phyloP scores from a whole-genome alignment of 2,113 vertebrate species.

The Puffinus mauretanicus region DNA sequence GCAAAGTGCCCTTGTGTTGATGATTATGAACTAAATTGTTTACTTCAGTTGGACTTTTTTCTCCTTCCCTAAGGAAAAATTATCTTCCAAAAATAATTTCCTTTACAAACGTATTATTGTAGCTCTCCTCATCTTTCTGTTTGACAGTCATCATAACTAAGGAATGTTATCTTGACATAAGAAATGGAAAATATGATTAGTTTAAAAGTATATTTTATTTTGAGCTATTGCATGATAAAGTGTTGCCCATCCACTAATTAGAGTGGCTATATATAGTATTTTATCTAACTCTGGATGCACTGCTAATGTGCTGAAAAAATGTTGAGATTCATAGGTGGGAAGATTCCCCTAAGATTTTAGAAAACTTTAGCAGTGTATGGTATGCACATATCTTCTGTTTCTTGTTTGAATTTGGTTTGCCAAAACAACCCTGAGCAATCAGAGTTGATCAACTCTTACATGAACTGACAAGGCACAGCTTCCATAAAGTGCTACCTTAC shows the following conservation, averaged over 20 bases:
- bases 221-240: neutral
- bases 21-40: constrained; percentile 35
- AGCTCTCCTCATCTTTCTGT: neutral
- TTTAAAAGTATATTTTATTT: neutral
- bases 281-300: neutral
- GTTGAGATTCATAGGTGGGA: neutral
- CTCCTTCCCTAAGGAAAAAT: constrained; percentile 35
- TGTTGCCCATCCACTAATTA: neutral
- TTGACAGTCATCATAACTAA: neutral
- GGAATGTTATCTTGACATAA: neutral
- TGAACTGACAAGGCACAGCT: accelerated
- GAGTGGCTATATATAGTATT: neutral
- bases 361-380: neutral
- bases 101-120: neutral
- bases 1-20: neutral
- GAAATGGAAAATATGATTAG: neutral
- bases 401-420: neutral
- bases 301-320: neutral
- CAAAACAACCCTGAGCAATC: neutral
- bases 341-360: neutral
- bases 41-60: constrained; percentile 7
- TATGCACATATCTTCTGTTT: neutral
- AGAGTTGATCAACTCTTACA: neutral
- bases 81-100: neutral
- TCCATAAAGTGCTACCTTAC: neutral